Evolutionary conservation across 1,140 invertebrate species (phyloP).

Genomic region (Nephila pilipes): DNA sequence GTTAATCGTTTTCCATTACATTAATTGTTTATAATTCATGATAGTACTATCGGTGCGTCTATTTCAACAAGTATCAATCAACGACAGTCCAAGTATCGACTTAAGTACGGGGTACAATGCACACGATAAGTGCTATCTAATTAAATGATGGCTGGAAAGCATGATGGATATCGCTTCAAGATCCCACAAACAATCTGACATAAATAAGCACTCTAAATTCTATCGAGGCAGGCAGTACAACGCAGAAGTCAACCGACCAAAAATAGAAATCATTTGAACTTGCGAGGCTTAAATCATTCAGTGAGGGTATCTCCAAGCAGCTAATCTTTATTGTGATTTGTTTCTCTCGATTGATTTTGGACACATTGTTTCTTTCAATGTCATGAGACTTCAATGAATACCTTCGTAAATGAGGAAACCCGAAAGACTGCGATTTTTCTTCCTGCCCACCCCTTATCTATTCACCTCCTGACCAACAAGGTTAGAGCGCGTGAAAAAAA

Average conservation of each 20-base stretch:
- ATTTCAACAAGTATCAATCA: background rate
- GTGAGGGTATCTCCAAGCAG: no score
- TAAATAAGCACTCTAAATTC: background rate
- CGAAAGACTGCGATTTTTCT: background rate
- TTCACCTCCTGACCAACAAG: constrained; percentile 36
- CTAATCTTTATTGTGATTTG: no score
- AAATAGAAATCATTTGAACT: background rate
- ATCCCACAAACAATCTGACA: background rate
- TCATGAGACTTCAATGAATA: background rate
- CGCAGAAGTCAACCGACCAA: background rate
- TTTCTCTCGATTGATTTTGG: background rate
- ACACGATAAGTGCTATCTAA: background rate
- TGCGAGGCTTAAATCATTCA: background rate
- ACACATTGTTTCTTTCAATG: constrained; percentile 24
- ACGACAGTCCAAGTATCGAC: background rate
- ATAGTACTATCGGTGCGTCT: no score
- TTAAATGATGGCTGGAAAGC: background rate
- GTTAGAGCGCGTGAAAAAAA: background rate
- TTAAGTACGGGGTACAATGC: background rate
- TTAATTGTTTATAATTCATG: no score
- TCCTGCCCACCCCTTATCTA: background rate
- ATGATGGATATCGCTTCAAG: background rate
- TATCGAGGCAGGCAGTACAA: background rate
- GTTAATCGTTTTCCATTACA: no score
- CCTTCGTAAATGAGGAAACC: background rate